Percentiles rank a stretch among this genome's conserved stretches.
phyloP scores from a whole-genome alignment of 1,140 invertebrate genomes.

The Psix sp. region DNA sequence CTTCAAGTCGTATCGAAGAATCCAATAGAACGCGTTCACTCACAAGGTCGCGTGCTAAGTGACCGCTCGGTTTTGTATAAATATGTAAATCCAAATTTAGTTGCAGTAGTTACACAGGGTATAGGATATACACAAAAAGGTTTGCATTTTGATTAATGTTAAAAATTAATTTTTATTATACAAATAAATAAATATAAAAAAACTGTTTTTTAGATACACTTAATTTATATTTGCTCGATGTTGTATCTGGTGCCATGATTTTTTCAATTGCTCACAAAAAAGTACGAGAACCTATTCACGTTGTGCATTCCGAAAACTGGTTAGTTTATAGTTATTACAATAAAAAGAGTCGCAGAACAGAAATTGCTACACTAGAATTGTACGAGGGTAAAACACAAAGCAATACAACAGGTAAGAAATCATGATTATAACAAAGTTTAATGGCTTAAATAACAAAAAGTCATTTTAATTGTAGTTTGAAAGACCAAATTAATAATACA shows the following conservation, averaged over 20 bases:
- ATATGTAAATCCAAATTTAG: constrained; percentile 98
- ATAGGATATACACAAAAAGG: constrained; percentile 86
- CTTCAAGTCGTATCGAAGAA: constrained; percentile 84
- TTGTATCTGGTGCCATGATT: constrained; percentile 89
- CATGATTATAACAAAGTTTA: no score
- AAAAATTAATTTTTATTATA: no score
- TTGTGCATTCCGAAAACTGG: constrained; percentile 99
- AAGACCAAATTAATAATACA: constrained; percentile 12
- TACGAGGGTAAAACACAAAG: constrained; percentile 94
- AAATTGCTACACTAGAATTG: constrained; percentile 94
- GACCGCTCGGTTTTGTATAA: constrained; percentile 99
- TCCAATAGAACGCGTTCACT: constrained; percentile 92
- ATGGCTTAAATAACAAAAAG: no score
- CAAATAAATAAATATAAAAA: no score
- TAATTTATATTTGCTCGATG: constrained; percentile 92
- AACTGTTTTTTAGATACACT: constrained; percentile 79
- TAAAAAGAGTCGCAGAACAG: constrained; percentile 93
- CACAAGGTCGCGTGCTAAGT: constrained; percentile 94
- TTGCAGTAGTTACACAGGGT: constrained; percentile 89
- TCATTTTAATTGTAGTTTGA: no score
- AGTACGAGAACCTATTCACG: constrained; percentile 88
- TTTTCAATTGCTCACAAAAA: constrained; percentile 87
- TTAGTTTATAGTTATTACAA: constrained; percentile 96
- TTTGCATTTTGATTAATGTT: constrained; percentile 67
- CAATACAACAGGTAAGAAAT: constrained; percentile 86